Conservation (phyloP, 2,888 invertebrate species). For the Lacanobia wlatinum region DNA sequence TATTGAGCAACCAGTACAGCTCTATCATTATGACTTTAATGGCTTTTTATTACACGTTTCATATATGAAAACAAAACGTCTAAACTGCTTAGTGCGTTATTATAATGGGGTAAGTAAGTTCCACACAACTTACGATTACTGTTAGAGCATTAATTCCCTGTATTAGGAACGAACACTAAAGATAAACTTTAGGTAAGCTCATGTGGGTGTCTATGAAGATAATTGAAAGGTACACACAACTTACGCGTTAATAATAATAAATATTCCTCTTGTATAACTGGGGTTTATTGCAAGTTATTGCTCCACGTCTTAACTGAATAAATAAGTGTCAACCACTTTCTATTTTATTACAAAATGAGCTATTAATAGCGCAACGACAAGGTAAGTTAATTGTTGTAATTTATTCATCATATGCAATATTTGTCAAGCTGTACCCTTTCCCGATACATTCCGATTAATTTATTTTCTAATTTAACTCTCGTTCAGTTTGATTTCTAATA, state of each 20-base stretch:
- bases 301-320: slow-evolving; percentile 7
- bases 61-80: neutral
- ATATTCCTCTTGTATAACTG: neutral
- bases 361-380: neutral
- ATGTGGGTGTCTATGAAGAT: neutral
- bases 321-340: neutral
- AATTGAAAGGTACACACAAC: neutral
- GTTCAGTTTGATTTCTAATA: too few relatives aligned
- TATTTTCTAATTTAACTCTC: too few relatives aligned
- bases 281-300: neutral
- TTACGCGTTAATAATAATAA: neutral
- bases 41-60: neutral
- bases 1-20: too few relatives aligned
- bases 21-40: neutral
- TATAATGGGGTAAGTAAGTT: slow-evolving; percentile 16
- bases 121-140: slow-evolving; percentile 9
- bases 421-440: too few relatives aligned
- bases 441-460: too few relatives aligned
- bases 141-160: slow-evolving; percentile 2
- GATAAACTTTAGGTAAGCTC: neutral
- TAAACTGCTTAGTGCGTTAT: slow-evolving; percentile 2
- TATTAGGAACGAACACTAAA: slow-evolving; percentile 1
- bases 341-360: slow-evolving; percentile 5
- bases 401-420: neutral
- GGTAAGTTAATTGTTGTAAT: too few relatives aligned